Base-by-base conservation (phyloP, 2,113 vertebrate genomes). In the Cinclus cinclus region DNA sequence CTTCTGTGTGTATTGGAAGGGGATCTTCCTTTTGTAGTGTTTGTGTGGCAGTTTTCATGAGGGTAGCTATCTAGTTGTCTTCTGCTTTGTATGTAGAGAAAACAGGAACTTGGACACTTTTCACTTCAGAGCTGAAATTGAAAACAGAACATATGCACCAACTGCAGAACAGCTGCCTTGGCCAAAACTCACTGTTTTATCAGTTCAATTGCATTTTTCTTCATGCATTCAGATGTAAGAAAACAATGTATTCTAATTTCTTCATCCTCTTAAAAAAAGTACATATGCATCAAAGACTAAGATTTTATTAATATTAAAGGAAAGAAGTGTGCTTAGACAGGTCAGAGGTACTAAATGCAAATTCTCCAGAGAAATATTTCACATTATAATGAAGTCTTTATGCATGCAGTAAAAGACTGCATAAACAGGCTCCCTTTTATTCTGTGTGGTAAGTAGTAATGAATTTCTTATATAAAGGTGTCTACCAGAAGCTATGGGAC, bases 351-450 rank as follows among this genome's bases (percentile, higher is more conserved):
- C 14, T 73, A 92, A 87, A 76, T 73, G 62, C n/a, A 92, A 75
- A 87, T 52, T 60, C 33, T 63, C 19, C 23, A n/a, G 37, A 65
- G 81, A 80, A 69, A 28, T 80, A 69, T 55, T 85, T 88, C 30
- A 9, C 35, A n/a, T 62, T 88, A 59, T n/a, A 46, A 59, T 55
- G 55, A 83, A 86, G 50, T 83, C 11, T 77, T 92, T 81, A 62
- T 79, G 78, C 50, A 42, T 74, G 20, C 59, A 46, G 39, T 62
- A 77, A 82, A 89, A 95, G 82, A 37, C 52, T 81, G 75, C 55
- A 71, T 86, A 70, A 92, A 83, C 33, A 67, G 56, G 23, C 79
- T 84, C 13, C 11, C 70, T 77, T 83, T 67, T 90, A 83, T 91
- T 88, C 47, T 24, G 3, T 8, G 41, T 83, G 31, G n/a, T 70